Base-by-base conservation (phyloP, 2,888 invertebrate genomes). In the Andrena trimmerana region DNA sequence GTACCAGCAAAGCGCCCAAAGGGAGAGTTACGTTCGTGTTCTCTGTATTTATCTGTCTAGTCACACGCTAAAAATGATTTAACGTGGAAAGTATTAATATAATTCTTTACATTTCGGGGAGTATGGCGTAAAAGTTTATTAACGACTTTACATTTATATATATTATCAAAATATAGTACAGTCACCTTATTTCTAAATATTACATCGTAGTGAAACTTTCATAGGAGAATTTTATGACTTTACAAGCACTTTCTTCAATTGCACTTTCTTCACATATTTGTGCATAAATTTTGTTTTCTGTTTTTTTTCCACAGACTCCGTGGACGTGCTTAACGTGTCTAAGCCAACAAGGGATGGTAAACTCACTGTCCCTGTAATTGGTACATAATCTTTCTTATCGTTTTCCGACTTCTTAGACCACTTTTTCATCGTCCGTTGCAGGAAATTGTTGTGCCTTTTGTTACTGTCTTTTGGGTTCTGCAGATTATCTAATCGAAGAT, bases 251-350 rank as follows among this genome's bases (percentile, higher is more conserved):
- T 82, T 84, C 27, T 69, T 83, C 0, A 88, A 78, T 73, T 90
- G 88, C 1, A 90, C 74, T 83, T 90, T 91, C 74, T 88, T 90
- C 2, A 87, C 75, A 27, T 78, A 92, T 42, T 82, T 87, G 4
- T 85, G 67, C 31, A 91, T 83, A n/a, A 90, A 84, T 36, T 87
- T 90, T 13, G 85, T 89, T 20, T 88, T 86, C 1, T 70, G 36
- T 4, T 78, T 71, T 50, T 86, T 79, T 5, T 77, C 33, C 6
- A 52, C 62, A 2, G 29, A 68, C 0, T 69, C 60, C 20, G 60
- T 65, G 7, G 78, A 69, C 10, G 50, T 65, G 8, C 4, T 60
- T 7, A 86, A 72, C 2, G 63, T 50, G 36, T 88, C 86, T 3
- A 89, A 52, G 36, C 75, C 70, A 2, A 87, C 74, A 0, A 92